phyloP scores from a whole-genome alignment of 2,113 vertebrate genomes.

The Callionymus lyra region DNA sequence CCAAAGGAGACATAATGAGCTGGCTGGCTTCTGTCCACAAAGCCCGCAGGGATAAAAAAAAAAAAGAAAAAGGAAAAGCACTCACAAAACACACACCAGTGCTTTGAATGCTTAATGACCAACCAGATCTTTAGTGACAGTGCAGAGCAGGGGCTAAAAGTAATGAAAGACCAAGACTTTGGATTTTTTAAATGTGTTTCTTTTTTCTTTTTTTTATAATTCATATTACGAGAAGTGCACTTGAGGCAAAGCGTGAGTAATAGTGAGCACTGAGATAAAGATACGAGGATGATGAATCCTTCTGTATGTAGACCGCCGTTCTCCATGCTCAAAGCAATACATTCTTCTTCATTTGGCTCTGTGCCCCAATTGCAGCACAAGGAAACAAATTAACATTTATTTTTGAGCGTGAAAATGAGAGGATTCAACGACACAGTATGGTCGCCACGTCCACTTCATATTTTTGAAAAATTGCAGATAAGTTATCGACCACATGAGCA shows the following conservation, averaged over 20 bases:
- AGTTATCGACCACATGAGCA: no score
- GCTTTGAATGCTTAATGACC: conserved; percentile 32
- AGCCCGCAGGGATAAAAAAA: conserved; percentile 22
- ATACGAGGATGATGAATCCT: conserved; percentile 14
- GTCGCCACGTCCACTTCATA: no score
- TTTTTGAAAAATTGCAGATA: no score
- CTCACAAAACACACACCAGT: conserved; percentile 9
- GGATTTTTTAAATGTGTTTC: conserved; percentile 1
- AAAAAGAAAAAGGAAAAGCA: conserved; percentile 4
- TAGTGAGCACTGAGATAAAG: conserved; percentile 5
- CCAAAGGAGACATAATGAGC: conserved; percentile 33
- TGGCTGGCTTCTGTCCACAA: conserved; percentile 30
- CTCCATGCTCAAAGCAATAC: conserved; percentile 3
- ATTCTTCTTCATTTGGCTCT: conserved; percentile 3
- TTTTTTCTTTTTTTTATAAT: conserved; percentile 8
- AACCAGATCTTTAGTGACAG: conserved; percentile 33
- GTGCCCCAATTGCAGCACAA: not conserved
- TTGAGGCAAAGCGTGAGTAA: conserved; percentile 8
- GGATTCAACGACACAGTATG: not conserved
- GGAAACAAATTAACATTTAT: not conserved
- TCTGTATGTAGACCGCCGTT: conserved; percentile 3
- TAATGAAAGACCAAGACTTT: conserved; percentile 15
- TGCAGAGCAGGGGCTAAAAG: conserved; percentile 12
- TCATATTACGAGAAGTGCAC: conserved; percentile 7
- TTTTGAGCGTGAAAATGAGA: not conserved